phyloP scores from a whole-genome alignment of 2,113 vertebrate species.

The Emberiza fucata region DNA sequence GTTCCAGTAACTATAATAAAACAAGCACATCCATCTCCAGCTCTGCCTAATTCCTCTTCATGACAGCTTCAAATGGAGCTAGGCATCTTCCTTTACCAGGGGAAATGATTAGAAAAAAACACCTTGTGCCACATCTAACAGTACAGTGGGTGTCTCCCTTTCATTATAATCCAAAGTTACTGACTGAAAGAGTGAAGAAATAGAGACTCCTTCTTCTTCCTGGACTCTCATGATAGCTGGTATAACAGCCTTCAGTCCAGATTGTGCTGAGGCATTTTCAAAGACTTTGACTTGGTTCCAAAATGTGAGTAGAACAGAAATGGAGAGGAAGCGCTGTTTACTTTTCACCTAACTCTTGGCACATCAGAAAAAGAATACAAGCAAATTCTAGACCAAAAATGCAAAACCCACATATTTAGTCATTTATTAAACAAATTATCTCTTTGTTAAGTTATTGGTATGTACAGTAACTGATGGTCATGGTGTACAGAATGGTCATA shows the following conservation, averaged over 20 bases:
- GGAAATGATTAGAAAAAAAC: not conserved
- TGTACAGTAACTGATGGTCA: not conserved
- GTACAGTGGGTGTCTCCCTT: not conserved
- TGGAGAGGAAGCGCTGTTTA: not conserved
- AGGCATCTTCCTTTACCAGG: not conserved
- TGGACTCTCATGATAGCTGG: not conserved
- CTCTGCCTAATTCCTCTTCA: not conserved
- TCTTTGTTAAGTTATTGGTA: not conserved
- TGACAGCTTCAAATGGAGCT: not conserved
- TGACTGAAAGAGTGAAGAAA: not conserved
- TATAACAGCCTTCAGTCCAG: not conserved
- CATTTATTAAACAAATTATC: not conserved
- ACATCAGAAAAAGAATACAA: not conserved
- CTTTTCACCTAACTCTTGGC: not conserved
- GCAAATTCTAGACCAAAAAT: not conserved
- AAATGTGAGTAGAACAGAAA: not conserved
- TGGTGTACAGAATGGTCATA: not conserved
- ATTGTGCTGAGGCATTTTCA: not conserved
- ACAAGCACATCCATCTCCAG: not conserved
- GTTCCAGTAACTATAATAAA: not conserved
- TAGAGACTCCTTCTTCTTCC: not conserved
- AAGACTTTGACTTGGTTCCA: not conserved
- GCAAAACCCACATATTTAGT: not conserved
- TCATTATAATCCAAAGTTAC: not conserved
- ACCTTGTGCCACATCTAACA: not conserved